phyloP scores from a whole-genome alignment of 2,888 invertebrate genomes.

The Protodeltote pygarga region DNA sequence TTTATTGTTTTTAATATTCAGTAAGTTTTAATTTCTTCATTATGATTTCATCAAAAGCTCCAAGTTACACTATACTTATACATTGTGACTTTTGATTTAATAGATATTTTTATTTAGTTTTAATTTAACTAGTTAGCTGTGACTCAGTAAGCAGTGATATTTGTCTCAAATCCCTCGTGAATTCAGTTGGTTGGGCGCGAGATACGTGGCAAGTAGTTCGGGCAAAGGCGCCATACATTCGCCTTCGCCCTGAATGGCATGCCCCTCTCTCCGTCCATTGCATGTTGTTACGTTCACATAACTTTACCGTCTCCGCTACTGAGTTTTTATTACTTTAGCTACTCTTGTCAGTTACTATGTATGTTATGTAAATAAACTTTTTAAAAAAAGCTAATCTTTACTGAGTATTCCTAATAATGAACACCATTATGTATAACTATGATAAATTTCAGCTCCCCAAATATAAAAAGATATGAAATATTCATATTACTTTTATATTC shows the following conservation, averaged over 20 bases:
- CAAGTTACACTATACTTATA: constrained; percentile 41
- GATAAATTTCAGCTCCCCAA: no score
- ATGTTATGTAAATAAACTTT: constrained; percentile 85
- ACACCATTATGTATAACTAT: constrained; percentile 49
- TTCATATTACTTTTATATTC: constrained; percentile 60
- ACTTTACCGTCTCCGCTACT: constrained; percentile 63
- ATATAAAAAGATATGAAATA: no score
- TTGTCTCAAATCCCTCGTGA: constrained; percentile 64
- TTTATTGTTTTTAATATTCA: constrained; percentile 37
- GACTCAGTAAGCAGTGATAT: constrained; percentile 68
- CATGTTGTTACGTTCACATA: constrained; percentile 43
- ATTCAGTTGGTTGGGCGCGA: constrained; percentile 38
- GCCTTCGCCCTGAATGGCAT: constrained; percentile 10
- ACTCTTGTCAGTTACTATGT: constrained; percentile 77
- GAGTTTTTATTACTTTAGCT: constrained; percentile 72
- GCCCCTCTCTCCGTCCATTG: constrained; percentile 27
- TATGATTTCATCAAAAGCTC: constrained; percentile 34
- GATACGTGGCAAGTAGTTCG: constrained; percentile 26
- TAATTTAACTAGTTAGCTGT: constrained; percentile 64
- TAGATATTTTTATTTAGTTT: constrained; percentile 74
- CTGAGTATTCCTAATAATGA: constrained; percentile 60
- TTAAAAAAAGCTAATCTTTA: constrained; percentile 65
- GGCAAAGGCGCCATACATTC: constrained; percentile 13
- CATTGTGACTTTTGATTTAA: constrained; percentile 58
- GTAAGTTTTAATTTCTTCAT: constrained; percentile 42